Base-by-base conservation (phyloP, 2,797 vertebrate species). In the Gymnopithys bicolor region DNA sequence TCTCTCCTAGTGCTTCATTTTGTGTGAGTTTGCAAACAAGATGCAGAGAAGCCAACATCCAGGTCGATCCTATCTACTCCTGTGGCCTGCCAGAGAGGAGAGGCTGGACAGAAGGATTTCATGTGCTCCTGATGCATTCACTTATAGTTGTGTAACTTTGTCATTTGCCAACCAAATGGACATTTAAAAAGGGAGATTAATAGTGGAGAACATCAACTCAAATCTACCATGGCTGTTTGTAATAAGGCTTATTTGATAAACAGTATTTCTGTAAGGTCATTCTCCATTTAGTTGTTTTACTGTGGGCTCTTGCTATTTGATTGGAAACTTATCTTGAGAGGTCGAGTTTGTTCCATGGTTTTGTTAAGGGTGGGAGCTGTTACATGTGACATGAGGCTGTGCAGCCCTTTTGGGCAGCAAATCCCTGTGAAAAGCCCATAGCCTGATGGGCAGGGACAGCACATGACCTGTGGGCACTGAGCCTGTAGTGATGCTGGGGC, bases 231-330 rank as follows among this genome's bases (percentile, higher is more conserved):
- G 41, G 32, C 32, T 71, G 22, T 80, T 93, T 79, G 85, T 77
- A 94, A 60, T 60, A 41, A 75, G 33, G 13, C 39, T 86, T 70
- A 74, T 86, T 39, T 93, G 63, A 89, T 58, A 79, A 92, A 76
- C 41, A 48, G 17, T 55, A 32, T 73, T 77, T 85, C 58, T 87
- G 28, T 79, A 70, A 89, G 22, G 30, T 67, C 21, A 7, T 63
- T 85, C 49, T 81, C 9, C 33, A 30, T 89, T 96, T 70, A 46
- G 15, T 78, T 76, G 19, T 82, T 88, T 94, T 89, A 77, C 64
- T 83, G 48, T 37, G 46, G 58, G 28, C 48, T 79, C 51, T 35
- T 84, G 27, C 39, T 90, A 76, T 35, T 60, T 74, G 77, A 55
- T 52, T 48, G 71, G 10, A 35, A 84, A 19, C n/a, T 81, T 66